Evolutionary conservation across 2,113 vertebrate species (phyloP), one percentile per base, ranked within the genome.

Genomic region (Leuciscus idus): DNA sequence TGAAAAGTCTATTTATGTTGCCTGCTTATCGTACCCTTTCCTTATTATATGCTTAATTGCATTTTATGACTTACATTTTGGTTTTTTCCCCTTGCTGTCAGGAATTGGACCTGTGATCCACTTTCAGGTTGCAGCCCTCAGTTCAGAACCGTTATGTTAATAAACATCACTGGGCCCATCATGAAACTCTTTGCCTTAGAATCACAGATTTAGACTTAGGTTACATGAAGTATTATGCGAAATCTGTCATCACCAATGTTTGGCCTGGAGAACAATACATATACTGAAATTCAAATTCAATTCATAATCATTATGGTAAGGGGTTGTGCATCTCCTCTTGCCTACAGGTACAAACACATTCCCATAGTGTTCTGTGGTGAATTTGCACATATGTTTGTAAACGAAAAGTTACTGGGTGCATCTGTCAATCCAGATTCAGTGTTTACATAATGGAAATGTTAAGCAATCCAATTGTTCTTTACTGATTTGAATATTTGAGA

Each of bases 271-370:
- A 19, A 50, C 30, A 76, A n/a, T 46, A 11, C 21, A 46, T 43
- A 26, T 76, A 52, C 26, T 50, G 26, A 82, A 30, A 50, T 81
- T 81, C 79, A 66, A 64, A 81, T 81, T 81, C 23, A 81, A 46
- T 66, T 66, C 9, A 28, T 28, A 30, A 48, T 81, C 7, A 62
- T 64, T 43, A 46, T 64, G 13, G 6, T 62, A 80, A 39, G 6
- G 6, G 19, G 5, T 43, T 61, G 78, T 80, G 78, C 3, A 4
- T 80, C 57, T 43, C 28, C 2, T 39, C 10, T 80, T 43, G 57
- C 36, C 78, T 36, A 6, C 33, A 26, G 78, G 78, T 39, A 43
- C 39, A 43, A 61, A 52, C 61, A 61, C 17, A 57, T 57, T 57
- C 48, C 48, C 75, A 30, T 55, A 55, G 15, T 78, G 26, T 78